Percentiles rank a stretch among this genome's conserved stretches.
Evolutionary conservation across 2,888 invertebrate genomes (phyloP).

Genomic region (Parapristionchus giblindavisi): DNA sequence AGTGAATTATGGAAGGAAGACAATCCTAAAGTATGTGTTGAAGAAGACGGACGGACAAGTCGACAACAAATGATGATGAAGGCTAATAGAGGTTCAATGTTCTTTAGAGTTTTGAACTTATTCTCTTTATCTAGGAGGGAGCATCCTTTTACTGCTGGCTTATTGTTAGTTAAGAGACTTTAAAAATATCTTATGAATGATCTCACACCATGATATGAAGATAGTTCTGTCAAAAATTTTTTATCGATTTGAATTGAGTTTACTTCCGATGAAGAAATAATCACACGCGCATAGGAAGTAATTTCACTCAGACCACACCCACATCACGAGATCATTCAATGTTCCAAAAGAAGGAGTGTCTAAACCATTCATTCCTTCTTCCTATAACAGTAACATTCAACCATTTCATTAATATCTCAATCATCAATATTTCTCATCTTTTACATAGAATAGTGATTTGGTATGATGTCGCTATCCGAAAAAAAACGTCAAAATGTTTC

Average conservation of each 20-base stretch:
- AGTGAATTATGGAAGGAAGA: slow-evolving; percentile 25
- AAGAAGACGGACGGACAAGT: neutral
- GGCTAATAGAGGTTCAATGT: slow-evolving; percentile 16
- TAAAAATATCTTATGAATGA: too few species aligned
- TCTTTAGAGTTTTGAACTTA: neutral
- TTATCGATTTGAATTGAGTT: neutral
- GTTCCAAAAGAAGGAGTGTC: too few species aligned
- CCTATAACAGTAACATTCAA: neutral
- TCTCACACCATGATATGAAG: neutral
- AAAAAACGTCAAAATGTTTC: neutral
- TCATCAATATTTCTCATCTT: neutral
- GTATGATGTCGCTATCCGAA: too few species aligned
- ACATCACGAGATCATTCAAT: too few species aligned
- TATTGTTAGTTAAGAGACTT: too few species aligned
- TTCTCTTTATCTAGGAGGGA: neutral
- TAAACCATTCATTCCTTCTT: neutral
- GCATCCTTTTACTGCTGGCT: neutral
- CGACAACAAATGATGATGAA: slow-evolving; percentile 20
- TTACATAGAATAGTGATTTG: too few species aligned
- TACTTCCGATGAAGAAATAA: neutral
- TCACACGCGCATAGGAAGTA: too few species aligned
- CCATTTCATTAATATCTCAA: neutral
- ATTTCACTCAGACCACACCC: too few species aligned
- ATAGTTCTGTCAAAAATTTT: neutral
- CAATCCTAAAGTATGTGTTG: slow-evolving; percentile 32